phyloP scores from a whole-genome alignment of 2,113 vertebrate species.

The Gymnorhina tibicen region DNA sequence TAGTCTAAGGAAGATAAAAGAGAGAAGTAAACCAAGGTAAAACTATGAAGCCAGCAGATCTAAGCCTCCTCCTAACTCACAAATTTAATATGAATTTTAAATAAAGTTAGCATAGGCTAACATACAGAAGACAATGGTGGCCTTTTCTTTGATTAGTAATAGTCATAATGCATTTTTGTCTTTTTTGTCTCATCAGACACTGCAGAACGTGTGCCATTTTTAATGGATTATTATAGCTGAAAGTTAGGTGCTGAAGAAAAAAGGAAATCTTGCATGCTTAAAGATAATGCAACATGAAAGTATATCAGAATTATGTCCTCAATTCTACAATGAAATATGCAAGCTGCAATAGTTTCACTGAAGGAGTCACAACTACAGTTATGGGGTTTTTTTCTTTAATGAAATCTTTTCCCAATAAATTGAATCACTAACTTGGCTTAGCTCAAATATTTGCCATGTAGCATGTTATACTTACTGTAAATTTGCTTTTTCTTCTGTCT shows the following conservation, averaged over 20 bases:
- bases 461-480: not conserved
- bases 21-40: not conserved
- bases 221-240: not conserved
- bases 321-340: not conserved
- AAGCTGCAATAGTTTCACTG: not conserved
- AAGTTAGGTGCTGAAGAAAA: not conserved
- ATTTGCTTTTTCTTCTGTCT: constrained; percentile 9
- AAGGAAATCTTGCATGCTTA: not conserved
- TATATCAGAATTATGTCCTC: not conserved
- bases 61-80: not conserved
- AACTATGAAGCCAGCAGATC: not conserved
- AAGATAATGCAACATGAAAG: not conserved
- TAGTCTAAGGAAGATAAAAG: not conserved
- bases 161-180: not conserved
- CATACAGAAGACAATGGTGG: not conserved
- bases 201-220: not conserved
- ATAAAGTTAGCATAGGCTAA: not conserved
- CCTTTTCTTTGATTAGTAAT: not conserved
- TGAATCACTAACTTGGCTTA: not conserved
- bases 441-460: not conserved
- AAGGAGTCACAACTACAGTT: not conserved
- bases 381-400: not conserved
- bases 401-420: not conserved
- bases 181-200: not conserved
- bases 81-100: not conserved